These are phyloP conservation scores for Entomobrya multifasciata DNA, from an alignment of 2,888 invertebrate species.

Conservation along the genomic window DNA sequence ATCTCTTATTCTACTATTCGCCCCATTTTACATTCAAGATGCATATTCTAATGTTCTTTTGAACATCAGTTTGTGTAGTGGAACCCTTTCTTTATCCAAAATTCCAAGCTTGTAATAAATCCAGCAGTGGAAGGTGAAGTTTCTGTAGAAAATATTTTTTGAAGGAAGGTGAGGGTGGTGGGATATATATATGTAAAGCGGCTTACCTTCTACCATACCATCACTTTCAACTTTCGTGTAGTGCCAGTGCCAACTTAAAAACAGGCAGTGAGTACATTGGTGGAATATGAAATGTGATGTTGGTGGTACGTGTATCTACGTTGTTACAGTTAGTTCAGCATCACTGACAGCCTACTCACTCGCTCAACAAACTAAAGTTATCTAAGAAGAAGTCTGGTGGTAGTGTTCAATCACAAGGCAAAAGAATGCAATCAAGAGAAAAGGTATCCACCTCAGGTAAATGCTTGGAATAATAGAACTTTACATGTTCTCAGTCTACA, in stretches of 20 bases:
- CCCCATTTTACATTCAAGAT: constrained; percentile 10
- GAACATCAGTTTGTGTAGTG: neutral
- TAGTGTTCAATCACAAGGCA: constrained; percentile 16
- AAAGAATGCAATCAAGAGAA: constrained; percentile 49
- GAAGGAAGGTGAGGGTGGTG: too few relatives aligned
- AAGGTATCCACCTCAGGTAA: constrained; percentile 53
- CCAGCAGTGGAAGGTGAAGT: too few relatives aligned
- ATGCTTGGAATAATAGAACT: constrained; percentile 47
- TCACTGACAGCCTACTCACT: neutral
- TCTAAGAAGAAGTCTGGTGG: too few relatives aligned
- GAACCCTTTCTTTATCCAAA: too few relatives aligned
- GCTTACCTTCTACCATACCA: constrained; percentile 41
- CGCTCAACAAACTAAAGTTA: neutral
- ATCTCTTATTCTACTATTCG: neutral
- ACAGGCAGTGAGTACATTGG: constrained; percentile 12
- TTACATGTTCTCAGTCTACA: constrained; percentile 22
- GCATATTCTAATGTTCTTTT: neutral
- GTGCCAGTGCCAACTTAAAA: neutral
- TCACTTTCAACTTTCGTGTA: constrained; percentile 19
- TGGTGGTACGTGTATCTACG: neutral
- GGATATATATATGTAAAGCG: constrained; percentile 23
- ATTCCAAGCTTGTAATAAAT: too few relatives aligned
- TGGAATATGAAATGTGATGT: constrained; percentile 26
- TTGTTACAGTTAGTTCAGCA: neutral
- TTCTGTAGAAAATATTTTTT: neutral